Conservation (phyloP, 2,888 invertebrate genomes). For the Andricus curvator region DNA sequence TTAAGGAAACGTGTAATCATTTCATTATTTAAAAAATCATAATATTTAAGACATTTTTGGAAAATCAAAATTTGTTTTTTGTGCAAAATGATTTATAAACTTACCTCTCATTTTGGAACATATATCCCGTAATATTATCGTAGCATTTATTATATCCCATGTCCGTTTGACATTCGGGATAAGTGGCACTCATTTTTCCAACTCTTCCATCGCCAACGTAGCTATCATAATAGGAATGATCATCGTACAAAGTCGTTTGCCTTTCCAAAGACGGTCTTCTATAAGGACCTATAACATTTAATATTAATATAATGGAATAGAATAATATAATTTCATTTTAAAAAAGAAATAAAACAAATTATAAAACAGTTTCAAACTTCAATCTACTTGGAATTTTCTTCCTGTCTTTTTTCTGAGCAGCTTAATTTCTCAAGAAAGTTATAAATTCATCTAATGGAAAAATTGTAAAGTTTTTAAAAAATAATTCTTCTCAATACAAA, state of each 20-base stretch:
- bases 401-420: no score
- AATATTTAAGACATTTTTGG: no score
- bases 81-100: background rate
- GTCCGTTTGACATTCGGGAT: constrained; percentile 74
- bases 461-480: no score
- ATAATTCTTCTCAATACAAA: no score
- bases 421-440: no score
- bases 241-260: constrained; percentile 89
- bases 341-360: no score
- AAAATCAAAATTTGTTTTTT: no score
- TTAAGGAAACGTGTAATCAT: no score
- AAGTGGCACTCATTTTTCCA: constrained; percentile 72
- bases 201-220: constrained; percentile 70
- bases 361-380: no score
- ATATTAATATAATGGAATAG: constrained; percentile 39
- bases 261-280: constrained; percentile 89
- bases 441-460: no score
- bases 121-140: constrained; percentile 82
- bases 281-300: constrained; percentile 70
- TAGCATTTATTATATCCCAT: constrained; percentile 84
- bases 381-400: no score
- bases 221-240: constrained; percentile 81
- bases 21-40: no score
- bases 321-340: background rate
- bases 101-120: constrained; percentile 81